phyloP scores from a whole-genome alignment of 2,888 invertebrate genomes.

The Metopia argyrocephala region DNA sequence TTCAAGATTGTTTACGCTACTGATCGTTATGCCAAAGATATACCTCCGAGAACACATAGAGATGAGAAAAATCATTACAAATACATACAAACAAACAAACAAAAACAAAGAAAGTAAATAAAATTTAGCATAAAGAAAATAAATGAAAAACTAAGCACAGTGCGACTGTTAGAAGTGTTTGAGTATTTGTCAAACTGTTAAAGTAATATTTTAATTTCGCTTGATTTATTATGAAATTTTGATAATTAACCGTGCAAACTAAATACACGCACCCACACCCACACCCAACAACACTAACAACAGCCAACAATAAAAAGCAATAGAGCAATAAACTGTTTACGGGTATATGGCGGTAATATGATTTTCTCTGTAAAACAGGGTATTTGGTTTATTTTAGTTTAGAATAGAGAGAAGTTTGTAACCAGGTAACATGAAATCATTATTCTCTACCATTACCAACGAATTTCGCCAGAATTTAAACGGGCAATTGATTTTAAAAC shows the following conservation, averaged over 20 bases:
- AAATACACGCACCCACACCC: background rate
- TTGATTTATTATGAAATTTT: background rate
- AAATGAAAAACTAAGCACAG: too few species aligned
- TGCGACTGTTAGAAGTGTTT: background rate
- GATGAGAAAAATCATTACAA: background rate
- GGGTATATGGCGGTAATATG: background rate
- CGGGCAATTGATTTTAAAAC: background rate
- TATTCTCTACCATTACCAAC: too few species aligned
- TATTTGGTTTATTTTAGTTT: background rate
- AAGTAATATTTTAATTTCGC: background rate
- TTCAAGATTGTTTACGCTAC: conserved; percentile 64
- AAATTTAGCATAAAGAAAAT: too few species aligned
- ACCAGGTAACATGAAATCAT: too few species aligned
- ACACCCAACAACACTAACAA: background rate
- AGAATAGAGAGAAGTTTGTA: background rate
- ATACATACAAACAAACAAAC: conserved; percentile 1
- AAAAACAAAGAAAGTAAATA: too few species aligned
- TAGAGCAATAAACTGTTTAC: background rate
- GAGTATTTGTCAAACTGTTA: background rate
- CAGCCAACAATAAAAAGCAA: background rate
- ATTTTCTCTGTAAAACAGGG: background rate
- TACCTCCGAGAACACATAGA: conserved; percentile 22
- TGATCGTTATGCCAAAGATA: conserved; percentile 55
- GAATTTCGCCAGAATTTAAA: background rate
- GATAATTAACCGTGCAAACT: background rate